Conservation (phyloP, 2,888 invertebrate genomes). For the Ophion ellenae region DNA sequence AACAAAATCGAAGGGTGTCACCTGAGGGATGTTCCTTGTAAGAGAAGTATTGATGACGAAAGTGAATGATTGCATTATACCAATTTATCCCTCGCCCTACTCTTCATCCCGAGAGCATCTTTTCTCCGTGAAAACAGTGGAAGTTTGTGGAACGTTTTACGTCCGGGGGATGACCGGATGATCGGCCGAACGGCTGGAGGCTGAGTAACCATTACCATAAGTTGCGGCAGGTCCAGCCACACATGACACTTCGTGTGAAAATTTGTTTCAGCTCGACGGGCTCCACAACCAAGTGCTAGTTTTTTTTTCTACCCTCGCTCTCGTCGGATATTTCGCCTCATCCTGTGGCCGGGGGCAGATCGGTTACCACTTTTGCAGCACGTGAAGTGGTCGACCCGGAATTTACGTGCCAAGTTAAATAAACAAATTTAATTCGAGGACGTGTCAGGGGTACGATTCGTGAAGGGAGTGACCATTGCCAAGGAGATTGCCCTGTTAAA, state of each 20-base stretch:
- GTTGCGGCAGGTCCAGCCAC: slow-evolving; percentile 74
- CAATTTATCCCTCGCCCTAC: slow-evolving; percentile 32
- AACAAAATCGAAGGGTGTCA: no score
- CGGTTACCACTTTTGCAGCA: slow-evolving; percentile 65
- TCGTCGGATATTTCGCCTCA: slow-evolving; percentile 15
- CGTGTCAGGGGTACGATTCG: slow-evolving; percentile 20
- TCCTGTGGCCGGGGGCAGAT: slow-evolving; percentile 46
- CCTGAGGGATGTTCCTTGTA: background rate
- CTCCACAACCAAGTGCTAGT: slow-evolving; percentile 34
- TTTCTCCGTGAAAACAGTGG: slow-evolving; percentile 74
- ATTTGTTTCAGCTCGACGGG: slow-evolving; percentile 57
- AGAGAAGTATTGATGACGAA: background rate
- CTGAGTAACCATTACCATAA: slow-evolving; percentile 36
- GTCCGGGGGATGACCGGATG: slow-evolving; percentile 76
- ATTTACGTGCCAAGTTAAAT: slow-evolving; percentile 68
- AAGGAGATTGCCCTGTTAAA: slow-evolving; percentile 22
- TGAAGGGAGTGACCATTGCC: slow-evolving; percentile 42
- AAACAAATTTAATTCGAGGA: slow-evolving; percentile 66
- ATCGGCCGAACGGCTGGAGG: slow-evolving; percentile 72
- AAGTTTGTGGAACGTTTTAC: slow-evolving; percentile 66
- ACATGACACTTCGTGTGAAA: slow-evolving; percentile 80
- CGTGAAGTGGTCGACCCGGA: slow-evolving; percentile 42
- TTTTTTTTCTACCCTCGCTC: slow-evolving; percentile 37
- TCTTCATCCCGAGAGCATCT: no score
- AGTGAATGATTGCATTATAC: background rate